Percentiles rank a stretch among this genome's conserved stretches.
These are phyloP conservation scores for Pseudococcus longispinus DNA, from an alignment of 2,888 invertebrate genomes.

Conservation along the genomic window DNA sequence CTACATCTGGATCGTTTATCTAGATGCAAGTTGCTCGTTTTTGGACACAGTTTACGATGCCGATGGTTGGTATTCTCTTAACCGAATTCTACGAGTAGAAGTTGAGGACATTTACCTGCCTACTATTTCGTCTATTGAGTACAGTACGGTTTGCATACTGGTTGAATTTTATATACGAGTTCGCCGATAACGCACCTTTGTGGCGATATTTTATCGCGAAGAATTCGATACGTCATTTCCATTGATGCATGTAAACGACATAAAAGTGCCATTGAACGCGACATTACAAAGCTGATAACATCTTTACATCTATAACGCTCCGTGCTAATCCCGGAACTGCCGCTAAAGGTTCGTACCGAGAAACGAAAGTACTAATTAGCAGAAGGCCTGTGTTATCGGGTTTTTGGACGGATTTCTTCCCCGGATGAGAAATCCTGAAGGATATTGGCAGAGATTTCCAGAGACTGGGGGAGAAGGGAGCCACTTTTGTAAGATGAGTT, in stretches of 20 bases:
- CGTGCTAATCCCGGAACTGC: conserved; percentile 4
- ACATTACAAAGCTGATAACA: background rate
- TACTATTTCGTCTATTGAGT: no score
- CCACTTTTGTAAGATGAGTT: no score
- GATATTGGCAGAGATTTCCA: no score
- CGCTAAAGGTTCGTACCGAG: background rate
- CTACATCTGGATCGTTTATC: background rate
- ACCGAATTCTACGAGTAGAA: background rate
- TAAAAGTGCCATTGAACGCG: conserved; percentile 35
- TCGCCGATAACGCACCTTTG: background rate
- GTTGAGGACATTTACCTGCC: background rate
- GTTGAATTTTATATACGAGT: no score
- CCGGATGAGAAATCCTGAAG: background rate
- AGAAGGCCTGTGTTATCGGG: background rate
- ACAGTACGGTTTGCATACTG: no score
- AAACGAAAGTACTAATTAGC: conserved; percentile 10
- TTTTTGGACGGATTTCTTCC: background rate
- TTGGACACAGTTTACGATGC: background rate
- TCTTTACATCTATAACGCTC: background rate
- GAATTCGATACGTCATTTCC: conserved; percentile 34
- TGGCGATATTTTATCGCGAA: background rate
- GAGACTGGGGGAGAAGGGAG: no score
- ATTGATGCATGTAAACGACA: conserved; percentile 2
- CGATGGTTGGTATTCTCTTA: background rate
- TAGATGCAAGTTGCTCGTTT: background rate